Percentiles rank a stretch among this genome's conserved stretches.
phyloP scores from a whole-genome alignment of 2,888 invertebrate genomes.

The Phortica okadai region DNA sequence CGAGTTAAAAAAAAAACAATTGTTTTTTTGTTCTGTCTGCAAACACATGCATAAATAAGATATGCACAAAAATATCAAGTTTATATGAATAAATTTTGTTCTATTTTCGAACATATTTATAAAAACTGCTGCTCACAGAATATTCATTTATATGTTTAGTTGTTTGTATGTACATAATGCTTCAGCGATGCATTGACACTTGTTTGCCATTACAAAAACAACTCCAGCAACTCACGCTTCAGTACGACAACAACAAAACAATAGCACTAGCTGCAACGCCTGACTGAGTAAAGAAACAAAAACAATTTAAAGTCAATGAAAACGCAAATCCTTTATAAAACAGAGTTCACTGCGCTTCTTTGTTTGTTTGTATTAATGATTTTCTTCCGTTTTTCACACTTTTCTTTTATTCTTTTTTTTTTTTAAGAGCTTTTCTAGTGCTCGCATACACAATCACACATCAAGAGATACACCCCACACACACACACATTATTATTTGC shows the following conservation, averaged over 20 bases:
- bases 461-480: neutral
- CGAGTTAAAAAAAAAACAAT: no score
- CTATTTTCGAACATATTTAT: no score
- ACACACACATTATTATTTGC: neutral
- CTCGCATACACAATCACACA: neutral
- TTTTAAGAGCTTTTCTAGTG: constrained; percentile 40
- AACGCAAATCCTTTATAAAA: constrained; percentile 15
- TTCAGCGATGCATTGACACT: constrained; percentile 39
- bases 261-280: constrained; percentile 29
- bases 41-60: no score
- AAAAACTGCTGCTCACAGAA: no score
- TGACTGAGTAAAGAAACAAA: constrained; percentile 17
- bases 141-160: no score
- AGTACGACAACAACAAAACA: neutral
- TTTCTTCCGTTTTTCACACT: constrained; percentile 43
- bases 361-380: constrained; percentile 41
- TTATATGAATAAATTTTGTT: no score
- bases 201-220: constrained; percentile 37
- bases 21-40: no score
- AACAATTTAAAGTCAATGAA: constrained; percentile 35
- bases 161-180: no score
- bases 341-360: constrained; percentile 59
- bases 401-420: constrained; percentile 28
- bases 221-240: constrained; percentile 28
- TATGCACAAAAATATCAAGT: no score